These are phyloP conservation scores for Sarcophilus harrisii DNA, from an alignment of 2,797 vertebrate species.

Conservation along the genomic window DNA sequence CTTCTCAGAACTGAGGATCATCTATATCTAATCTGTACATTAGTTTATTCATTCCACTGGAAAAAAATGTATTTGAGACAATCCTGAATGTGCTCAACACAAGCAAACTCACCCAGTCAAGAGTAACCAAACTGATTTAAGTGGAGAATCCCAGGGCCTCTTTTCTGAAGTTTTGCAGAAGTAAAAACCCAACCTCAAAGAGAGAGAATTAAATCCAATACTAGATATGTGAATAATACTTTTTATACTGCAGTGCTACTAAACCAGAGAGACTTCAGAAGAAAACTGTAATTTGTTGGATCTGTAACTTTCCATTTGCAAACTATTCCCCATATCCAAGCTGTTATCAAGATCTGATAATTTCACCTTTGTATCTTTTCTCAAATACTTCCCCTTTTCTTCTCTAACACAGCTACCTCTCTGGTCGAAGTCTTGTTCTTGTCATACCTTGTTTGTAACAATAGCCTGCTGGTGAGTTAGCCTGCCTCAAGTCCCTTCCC, in stretches of 20 bases:
- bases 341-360: too few species aligned
- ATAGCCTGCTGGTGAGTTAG: neutral
- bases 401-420: too few species aligned
- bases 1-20: slow-evolving; percentile 38
- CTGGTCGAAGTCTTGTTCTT: too few species aligned
- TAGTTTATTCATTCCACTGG: neutral
- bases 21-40: neutral
- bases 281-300: slow-evolving; percentile 32
- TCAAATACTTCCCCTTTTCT: too few species aligned
- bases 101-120: neutral
- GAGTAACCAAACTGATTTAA: neutral
- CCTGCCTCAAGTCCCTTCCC: neutral
- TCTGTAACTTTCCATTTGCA: neutral
- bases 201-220: slow-evolving; percentile 56
- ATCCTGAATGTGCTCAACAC: slow-evolving; percentile 18
- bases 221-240: slow-evolving; percentile 60
- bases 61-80: slow-evolving; percentile 21
- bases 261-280: slow-evolving; percentile 51
- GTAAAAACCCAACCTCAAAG: slow-evolving; percentile 34
- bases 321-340: neutral
- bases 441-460: neutral
- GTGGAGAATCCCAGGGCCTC: neutral
- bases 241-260: slow-evolving; percentile 56
- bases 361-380: too few species aligned
- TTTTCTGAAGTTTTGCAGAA: slow-evolving; percentile 39